phyloP scores from a whole-genome alignment of 2,113 vertebrate genomes.

The Mormyrus lacerda region DNA sequence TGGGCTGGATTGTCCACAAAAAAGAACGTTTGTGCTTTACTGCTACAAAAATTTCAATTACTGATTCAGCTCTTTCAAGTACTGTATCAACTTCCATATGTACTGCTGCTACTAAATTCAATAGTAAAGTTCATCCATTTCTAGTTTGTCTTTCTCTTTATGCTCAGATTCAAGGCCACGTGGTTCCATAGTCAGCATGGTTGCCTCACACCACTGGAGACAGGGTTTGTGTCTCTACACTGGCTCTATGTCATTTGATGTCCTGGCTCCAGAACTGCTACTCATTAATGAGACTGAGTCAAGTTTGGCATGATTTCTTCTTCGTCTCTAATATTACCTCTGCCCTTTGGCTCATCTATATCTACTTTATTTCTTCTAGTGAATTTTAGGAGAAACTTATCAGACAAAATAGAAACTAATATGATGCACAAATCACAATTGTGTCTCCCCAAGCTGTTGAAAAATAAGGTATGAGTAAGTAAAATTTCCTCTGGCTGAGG shows the following conservation, averaged over 20 bases:
- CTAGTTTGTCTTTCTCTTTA: background rate
- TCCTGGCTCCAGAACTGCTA: too few species aligned
- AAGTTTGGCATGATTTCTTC: background rate
- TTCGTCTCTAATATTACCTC: background rate
- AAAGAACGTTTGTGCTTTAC: background rate
- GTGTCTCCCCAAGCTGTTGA: background rate
- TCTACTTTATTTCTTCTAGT: background rate
- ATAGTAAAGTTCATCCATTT: background rate
- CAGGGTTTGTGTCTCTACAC: background rate
- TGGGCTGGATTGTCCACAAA: background rate
- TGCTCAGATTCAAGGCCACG: background rate
- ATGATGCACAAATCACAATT: background rate
- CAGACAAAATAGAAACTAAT: background rate
- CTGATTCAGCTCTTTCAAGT: background rate
- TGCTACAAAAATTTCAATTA: background rate
- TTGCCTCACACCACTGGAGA: background rate
- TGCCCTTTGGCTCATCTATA: background rate
- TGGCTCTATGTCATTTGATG: too few species aligned
- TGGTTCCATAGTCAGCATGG: background rate
- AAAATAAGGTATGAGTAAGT: background rate
- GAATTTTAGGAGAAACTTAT: background rate
- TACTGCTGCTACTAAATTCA: background rate
- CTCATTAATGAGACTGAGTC: too few species aligned
- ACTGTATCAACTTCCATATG: background rate
- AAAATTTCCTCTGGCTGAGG: background rate